phyloP scores from a whole-genome alignment of 2,888 invertebrate species.

The Calephelis perditalis region DNA sequence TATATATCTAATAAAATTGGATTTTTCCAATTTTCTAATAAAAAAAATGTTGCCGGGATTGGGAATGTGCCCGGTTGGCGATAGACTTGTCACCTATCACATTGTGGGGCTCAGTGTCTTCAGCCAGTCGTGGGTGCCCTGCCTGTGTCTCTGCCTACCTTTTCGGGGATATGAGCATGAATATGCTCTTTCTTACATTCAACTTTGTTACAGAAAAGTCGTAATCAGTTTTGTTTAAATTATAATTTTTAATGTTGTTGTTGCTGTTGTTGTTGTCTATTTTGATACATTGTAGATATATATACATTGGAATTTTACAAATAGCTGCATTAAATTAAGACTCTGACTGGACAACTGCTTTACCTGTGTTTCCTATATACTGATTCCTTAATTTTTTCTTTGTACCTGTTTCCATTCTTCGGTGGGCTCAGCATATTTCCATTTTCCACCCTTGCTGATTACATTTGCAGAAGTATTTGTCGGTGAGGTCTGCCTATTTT shows the following conservation, averaged over 20 bases:
- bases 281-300: conserved; percentile 30
- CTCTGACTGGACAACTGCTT: conserved; percentile 17
- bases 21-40: too few relatives aligned
- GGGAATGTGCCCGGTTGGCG: too few relatives aligned
- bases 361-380: conserved; percentile 22
- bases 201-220: conserved; percentile 16
- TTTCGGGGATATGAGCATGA: too few relatives aligned
- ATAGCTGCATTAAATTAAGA: conserved; percentile 27
- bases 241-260: conserved; percentile 26
- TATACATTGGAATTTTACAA: conserved; percentile 27
- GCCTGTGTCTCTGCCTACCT: too few relatives aligned
- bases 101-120: too few relatives aligned
- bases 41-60: too few relatives aligned
- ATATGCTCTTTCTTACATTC: neutral
- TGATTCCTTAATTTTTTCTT: conserved; percentile 22
- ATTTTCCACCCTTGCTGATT: conserved; percentile 4
- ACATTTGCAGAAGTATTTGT: neutral
- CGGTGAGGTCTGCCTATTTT: too few relatives aligned
- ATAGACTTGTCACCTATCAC: too few relatives aligned
- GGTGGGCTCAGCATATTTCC: conserved; percentile 14
- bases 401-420: conserved; percentile 23
- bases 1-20: too few relatives aligned
- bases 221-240: conserved; percentile 21
- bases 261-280: conserved; percentile 21
- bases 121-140: too few relatives aligned